Evolutionary conservation across 1,140 invertebrate species (phyloP).

Genomic region (Mizuhopecten yessoensis): DNA sequence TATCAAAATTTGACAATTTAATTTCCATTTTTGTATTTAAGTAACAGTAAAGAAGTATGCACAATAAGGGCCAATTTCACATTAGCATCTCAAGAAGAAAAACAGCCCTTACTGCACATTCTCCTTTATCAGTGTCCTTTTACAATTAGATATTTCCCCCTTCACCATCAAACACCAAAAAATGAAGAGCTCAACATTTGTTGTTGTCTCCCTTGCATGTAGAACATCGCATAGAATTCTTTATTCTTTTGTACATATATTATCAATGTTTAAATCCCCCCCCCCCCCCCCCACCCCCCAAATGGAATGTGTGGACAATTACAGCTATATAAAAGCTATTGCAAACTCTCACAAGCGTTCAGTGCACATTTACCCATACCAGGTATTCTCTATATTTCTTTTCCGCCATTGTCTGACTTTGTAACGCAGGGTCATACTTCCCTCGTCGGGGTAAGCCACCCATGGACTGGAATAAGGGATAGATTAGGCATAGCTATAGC

Average conservation of each 20-base stretch:
- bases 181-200: not conserved
- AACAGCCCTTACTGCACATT: not conserved
- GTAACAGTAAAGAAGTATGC: not conserved
- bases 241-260: not conserved
- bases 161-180: not conserved
- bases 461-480: constrained; percentile 19
- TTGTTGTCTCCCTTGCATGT: not conserved
- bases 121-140: not conserved
- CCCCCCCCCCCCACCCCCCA: no score
- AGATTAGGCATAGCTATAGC: not conserved
- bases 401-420: constrained; percentile 15
- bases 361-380: constrained; percentile 15
- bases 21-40: not conserved
- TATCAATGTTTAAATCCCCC: not conserved
- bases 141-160: not conserved
- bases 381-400: constrained; percentile 27
- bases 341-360: not conserved
- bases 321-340: constrained; percentile 23
- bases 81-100: not conserved
- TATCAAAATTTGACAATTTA: not conserved
- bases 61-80: not conserved
- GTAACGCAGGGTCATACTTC: not conserved
- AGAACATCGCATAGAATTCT: not conserved
- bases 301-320: not conserved
- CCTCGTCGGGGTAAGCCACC: constrained; percentile 11